Evolutionary conservation across 2,113 vertebrate species (phyloP).

Genomic region (Ceyx melanurus): DNA sequence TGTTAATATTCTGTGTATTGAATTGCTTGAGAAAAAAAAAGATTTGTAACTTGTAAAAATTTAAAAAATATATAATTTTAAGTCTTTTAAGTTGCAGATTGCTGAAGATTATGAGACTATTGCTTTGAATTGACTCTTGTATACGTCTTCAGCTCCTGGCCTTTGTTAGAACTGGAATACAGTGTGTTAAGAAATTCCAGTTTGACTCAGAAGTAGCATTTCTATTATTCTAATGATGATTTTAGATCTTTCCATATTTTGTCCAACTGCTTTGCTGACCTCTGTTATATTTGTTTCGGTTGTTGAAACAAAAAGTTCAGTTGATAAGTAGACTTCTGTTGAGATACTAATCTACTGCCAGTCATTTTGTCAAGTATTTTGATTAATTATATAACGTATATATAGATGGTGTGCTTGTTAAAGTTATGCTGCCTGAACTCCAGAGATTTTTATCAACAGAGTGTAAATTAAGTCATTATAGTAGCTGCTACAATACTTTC

Average conservation of each 20-base stretch:
- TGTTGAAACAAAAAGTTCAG: not conserved
- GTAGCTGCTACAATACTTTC: not conserved
- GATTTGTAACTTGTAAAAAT: not conserved
- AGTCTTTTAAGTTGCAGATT: not conserved
- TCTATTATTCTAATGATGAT: not conserved
- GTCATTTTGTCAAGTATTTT: not conserved
- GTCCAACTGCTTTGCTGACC: not conserved
- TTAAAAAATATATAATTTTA: fast-evolving
- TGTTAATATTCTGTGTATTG: not conserved
- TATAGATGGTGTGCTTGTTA: not conserved
- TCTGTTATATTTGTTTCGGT: not conserved
- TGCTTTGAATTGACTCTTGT: fast-evolving
- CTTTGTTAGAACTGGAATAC: not conserved
- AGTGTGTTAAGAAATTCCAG: not conserved
- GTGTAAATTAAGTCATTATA: not conserved
- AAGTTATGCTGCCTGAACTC: not conserved
- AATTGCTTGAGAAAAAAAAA: not conserved
- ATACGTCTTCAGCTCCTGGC: not conserved
- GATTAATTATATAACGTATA: not conserved
- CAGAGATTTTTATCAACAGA: not conserved
- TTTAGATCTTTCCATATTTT: not conserved
- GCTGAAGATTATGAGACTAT: not conserved
- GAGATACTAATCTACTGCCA: too few relatives aligned
- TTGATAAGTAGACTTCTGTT: not conserved
- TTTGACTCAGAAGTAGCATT: not conserved